Evolutionary conservation across 2,113 vertebrate genomes (phyloP), one percentile per base, ranked within the genome.

Genomic region (Podarcis muralis): DNA sequence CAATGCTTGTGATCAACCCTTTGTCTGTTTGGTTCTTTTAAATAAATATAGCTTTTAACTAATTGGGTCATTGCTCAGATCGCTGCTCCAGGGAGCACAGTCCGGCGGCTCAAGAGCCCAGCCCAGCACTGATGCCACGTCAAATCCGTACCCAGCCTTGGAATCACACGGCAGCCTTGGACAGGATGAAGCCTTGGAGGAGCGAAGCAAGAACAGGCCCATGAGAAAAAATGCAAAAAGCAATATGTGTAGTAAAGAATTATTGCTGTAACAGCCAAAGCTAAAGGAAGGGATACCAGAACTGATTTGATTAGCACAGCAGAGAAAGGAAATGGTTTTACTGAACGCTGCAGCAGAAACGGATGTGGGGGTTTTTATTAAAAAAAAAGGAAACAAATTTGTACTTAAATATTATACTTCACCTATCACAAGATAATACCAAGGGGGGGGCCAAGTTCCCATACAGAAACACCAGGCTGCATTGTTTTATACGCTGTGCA

Each of bases 381-480:
- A 40, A 18, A 20, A 76, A 30, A 65, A 6, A 20, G 18, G 18
- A 53, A 57, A 16, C 1, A 25, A 76, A 81, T 74, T n/a, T 81
- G 8, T 68, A 37, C 13, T 35, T 86, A 89, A 77, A 91, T 92
- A 68, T 84, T 78, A 78, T 92, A 80, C 82, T 87, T 90, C 81
- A 91, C 25, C 71, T 62, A 8, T 84, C 53, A 30, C 88, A 90
- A 85, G 13, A 85, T 13, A 84, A 72, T 40, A 72, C 11, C 35
- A 84, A 88, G 43, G 1, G 43, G 43, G 43, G 43, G 6, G 8
- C 43, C 22, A 86, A 59, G 57, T 68, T 86, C n/a, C 20, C 32
- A 77, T 75, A 68, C 18, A 75, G 20, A 57, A 82, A 76, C 43
- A 66, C 16, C 6, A 65, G 59, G 27, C 83, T 43, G 6, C 53